These are phyloP conservation scores for Melinaea menophilus DNA, from an alignment of 2,888 invertebrate genomes.

Conservation along the genomic window DNA sequence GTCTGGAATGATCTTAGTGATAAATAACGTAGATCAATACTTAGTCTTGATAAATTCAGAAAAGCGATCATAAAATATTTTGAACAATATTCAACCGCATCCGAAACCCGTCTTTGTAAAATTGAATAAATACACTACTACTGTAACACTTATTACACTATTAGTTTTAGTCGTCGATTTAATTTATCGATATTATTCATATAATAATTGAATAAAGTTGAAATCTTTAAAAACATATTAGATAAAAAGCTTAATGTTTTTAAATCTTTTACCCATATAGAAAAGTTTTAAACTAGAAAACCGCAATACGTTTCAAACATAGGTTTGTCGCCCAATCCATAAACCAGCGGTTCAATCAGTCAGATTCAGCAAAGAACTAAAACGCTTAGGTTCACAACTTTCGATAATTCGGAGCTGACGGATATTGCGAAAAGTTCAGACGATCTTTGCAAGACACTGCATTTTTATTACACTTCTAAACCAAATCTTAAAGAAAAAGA, in stretches of 20 bases:
- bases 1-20: no score
- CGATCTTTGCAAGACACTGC: slow-evolving; percentile 16
- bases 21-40: no score
- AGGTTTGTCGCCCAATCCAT: neutral
- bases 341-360: slow-evolving; percentile 12
- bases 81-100: no score
- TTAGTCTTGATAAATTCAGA: no score
- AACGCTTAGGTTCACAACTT: slow-evolving; percentile 16
- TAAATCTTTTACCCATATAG: neutral
- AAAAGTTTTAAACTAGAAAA: neutral
- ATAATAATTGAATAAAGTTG: neutral
- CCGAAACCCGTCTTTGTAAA: no score
- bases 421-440: slow-evolving; percentile 18
- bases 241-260: neutral
- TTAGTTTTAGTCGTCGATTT: neutral
- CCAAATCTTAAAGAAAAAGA: neutral
- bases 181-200: neutral
- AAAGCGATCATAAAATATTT: no score
- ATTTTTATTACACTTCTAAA: slow-evolving; percentile 12
- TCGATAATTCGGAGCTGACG: slow-evolving; percentile 15
- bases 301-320: neutral
- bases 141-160: no score
- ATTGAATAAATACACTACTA: no score
- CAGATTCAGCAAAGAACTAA: slow-evolving; percentile 15
- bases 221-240: neutral